Base-by-base conservation (phyloP, 64 coral and sea anemone genomes). In the Trachythela sp. region DNA sequence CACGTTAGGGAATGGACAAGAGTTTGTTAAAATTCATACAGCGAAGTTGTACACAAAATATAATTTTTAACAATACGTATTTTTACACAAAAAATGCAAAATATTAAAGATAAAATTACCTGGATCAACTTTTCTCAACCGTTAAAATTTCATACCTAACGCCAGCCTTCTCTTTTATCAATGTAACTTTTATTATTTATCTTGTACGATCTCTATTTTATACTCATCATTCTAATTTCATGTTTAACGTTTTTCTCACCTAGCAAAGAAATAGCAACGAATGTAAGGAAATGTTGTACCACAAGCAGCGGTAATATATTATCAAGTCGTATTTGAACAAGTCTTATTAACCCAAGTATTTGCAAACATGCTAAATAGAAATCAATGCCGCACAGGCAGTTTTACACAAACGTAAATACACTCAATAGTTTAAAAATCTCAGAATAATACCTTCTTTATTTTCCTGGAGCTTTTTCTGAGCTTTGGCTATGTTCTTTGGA, bases 401-500 rank as follows among this genome's bases (percentile, higher is more conserved):
- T n/a, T n/a, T n/a, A n/a, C n/a, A n/a, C n/a, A n/a, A n/a, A n/a
- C n/a, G n/a, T n/a, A n/a, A n/a, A n/a, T n/a, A n/a, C n/a, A n/a
- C n/a, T n/a, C n/a, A n/a, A n/a, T n/a, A n/a, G n/a, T n/a, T 26
- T 6, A n/a, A 64, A 24, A 26, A 64, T 6, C 11, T 45, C 4
- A n/a, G 22, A 64, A 64, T 8, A 64, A 5, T 64, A 64, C 56
- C 56, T 64, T 64, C 26, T 2, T 64, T 27, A 22, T 1, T 64
- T 27, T 64, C 31, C 75, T 80, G 7, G 13, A 80, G 31, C 30
- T 80, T 35, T 35, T 80, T 80, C 75, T 80, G 4, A 0, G 75
- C 75, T 80, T 80, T 80, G 9, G 75, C 75, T 13, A 80, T 37
- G 75, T 80, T 80, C 75, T 80, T 30, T 11, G 42, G 42, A 45